Evolutionary conservation across 2,113 vertebrate genomes (phyloP).

Genomic region (Gulo gulo): DNA sequence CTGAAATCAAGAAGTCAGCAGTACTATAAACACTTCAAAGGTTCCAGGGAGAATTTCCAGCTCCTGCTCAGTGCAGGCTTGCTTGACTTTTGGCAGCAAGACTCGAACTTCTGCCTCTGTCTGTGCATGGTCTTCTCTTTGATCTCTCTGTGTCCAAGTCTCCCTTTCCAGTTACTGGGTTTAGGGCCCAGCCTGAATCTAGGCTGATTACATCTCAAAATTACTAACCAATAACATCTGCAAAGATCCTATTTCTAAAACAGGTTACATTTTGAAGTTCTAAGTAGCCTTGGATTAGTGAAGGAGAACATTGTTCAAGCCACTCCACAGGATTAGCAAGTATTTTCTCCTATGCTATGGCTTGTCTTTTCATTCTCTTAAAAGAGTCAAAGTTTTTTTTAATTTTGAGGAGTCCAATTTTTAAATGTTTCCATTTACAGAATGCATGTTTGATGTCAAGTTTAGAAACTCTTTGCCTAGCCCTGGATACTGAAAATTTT

Average conservation of each 20-base stretch:
- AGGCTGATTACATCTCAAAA: background rate
- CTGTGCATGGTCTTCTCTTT: background rate
- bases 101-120: background rate
- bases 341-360: background rate
- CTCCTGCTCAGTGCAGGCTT: background rate
- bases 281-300: background rate
- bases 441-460: background rate
- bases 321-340: background rate
- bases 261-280: background rate
- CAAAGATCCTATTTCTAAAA: background rate
- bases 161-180: background rate
- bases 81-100: background rate
- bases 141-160: background rate
- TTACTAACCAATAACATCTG: background rate
- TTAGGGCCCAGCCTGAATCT: background rate
- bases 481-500: background rate
- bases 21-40: background rate
- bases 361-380: background rate
- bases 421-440: background rate
- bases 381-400: background rate
- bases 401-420: background rate
- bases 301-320: background rate
- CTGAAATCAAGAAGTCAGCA: background rate
- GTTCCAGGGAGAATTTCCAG: background rate
- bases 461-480: background rate